These are phyloP conservation scores for Ganaspis brasiliensis DNA, from an alignment of 2,888 invertebrate genomes.

Conservation along the genomic window DNA sequence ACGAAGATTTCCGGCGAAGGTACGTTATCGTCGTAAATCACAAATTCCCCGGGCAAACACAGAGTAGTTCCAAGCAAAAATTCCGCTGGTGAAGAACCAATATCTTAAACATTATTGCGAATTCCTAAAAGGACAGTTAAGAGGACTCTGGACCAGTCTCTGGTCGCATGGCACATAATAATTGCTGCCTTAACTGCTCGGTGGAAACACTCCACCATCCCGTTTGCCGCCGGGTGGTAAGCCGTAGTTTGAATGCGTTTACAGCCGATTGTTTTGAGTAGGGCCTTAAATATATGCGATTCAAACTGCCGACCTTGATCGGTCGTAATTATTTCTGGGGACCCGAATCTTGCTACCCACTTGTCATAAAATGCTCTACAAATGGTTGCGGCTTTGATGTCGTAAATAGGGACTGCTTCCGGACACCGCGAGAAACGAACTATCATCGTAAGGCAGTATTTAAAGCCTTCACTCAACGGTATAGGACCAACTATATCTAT, in stretches of 20 bases:
- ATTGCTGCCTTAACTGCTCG: conserved; percentile 64
- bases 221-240: conserved; percentile 64
- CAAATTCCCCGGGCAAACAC: conserved; percentile 57
- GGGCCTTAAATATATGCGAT: conserved; percentile 67
- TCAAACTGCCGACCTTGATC: conserved; percentile 77
- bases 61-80: conserved; percentile 60
- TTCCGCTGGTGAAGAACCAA: conserved; percentile 57
- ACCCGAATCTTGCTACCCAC: conserved; percentile 61
- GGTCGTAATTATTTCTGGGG: conserved; percentile 57
- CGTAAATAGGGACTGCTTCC: conserved; percentile 57
- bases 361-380: conserved; percentile 51
- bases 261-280: conserved; percentile 51
- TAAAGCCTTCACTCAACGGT: conserved; percentile 43
- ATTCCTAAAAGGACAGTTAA: conserved; percentile 62
- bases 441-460: conserved; percentile 73
- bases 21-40: conserved; percentile 22
- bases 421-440: conserved; percentile 66
- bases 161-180: conserved; percentile 52
- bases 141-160: conserved; percentile 57
- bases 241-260: conserved; percentile 54
- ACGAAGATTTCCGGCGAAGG: conserved; percentile 31
- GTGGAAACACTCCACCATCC: conserved; percentile 66
- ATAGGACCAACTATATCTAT: conserved; percentile 69
- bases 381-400: conserved; percentile 51
- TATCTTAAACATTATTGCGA: conserved; percentile 53